Percentiles rank a stretch among this genome's conserved stretches.
These are phyloP conservation scores for Zygaena filipendulae DNA, from an alignment of 2,888 invertebrate genomes.

Conservation along the genomic window DNA sequence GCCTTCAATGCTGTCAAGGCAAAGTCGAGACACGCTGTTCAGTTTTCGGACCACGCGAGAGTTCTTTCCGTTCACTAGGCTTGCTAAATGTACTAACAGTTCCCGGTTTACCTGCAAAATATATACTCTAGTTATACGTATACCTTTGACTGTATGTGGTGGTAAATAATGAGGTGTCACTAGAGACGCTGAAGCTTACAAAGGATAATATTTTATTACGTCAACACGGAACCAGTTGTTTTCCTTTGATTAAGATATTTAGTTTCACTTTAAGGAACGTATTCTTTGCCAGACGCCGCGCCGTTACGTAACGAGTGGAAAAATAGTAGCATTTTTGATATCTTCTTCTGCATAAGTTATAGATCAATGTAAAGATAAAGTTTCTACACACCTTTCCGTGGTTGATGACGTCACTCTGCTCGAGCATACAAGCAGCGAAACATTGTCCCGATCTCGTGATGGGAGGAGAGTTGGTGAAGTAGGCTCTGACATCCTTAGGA, in stretches of 20 bases:
- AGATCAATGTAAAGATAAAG: too few relatives aligned
- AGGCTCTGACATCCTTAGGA: slow-evolving; percentile 53
- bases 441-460: slow-evolving; percentile 53
- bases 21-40: slow-evolving; percentile 46
- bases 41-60: slow-evolving; percentile 53
- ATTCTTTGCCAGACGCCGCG: too few relatives aligned
- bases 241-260: too few relatives aligned
- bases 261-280: too few relatives aligned
- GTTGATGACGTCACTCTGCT: slow-evolving; percentile 55
- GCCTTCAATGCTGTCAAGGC: slow-evolving; percentile 52
- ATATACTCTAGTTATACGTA: neutral
- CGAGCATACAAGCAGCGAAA: slow-evolving; percentile 60
- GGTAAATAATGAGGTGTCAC: neutral
- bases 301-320: too few relatives aligned
- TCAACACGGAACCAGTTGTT: slow-evolving; percentile 3
- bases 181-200: too few relatives aligned
- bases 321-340: too few relatives aligned
- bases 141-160: slow-evolving; percentile 1
- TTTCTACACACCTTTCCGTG: slow-evolving; percentile 60
- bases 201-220: too few relatives aligned
- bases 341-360: too few relatives aligned
- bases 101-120: slow-evolving; percentile 50
- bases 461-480: slow-evolving; percentile 56
- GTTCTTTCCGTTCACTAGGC: slow-evolving; percentile 52
- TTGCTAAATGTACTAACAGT: slow-evolving; percentile 45